Evolutionary conservation across 2,797 vertebrate species (phyloP).

Genomic region (Tauraco hartlaubi): DNA sequence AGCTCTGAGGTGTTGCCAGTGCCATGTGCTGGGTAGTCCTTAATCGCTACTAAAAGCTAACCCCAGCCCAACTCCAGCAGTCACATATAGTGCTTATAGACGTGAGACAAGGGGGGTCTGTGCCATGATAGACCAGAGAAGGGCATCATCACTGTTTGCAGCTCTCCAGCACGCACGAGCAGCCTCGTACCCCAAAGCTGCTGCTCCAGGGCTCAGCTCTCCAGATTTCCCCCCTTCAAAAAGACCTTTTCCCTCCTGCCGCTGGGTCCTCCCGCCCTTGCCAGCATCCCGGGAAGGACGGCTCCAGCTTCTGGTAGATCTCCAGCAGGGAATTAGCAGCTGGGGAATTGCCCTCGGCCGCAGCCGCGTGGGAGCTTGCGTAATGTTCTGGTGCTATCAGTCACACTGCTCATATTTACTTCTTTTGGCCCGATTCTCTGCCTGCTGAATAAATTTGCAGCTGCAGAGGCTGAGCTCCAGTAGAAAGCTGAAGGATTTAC

Average conservation of each 20-base stretch:
- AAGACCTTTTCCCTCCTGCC: neutral
- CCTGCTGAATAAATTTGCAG: slow-evolving; percentile 60
- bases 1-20: neutral
- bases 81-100: neutral
- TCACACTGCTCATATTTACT: slow-evolving; percentile 38
- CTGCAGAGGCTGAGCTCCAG: slow-evolving; percentile 54
- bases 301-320: neutral
- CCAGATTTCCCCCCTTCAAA: neutral
- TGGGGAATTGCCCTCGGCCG: neutral
- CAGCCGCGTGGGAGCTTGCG: neutral
- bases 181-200: neutral
- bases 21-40: neutral
- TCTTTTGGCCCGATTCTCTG: slow-evolving; percentile 23
- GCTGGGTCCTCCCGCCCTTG: fast-evolving
- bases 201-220: neutral
- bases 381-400: neutral
- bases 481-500: slow-evolving; percentile 75
- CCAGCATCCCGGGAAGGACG: neutral
- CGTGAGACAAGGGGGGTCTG: fast-evolving
- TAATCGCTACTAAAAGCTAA: neutral
- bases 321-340: slow-evolving; percentile 6
- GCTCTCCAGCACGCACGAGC: fast-evolving
- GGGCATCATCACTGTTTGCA: neutral
- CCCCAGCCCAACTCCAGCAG: neutral
- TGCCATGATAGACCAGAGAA: fast-evolving